These are phyloP conservation scores for Tyto alba DNA, from an alignment of 2,113 vertebrate genomes.

Conservation along the genomic window DNA sequence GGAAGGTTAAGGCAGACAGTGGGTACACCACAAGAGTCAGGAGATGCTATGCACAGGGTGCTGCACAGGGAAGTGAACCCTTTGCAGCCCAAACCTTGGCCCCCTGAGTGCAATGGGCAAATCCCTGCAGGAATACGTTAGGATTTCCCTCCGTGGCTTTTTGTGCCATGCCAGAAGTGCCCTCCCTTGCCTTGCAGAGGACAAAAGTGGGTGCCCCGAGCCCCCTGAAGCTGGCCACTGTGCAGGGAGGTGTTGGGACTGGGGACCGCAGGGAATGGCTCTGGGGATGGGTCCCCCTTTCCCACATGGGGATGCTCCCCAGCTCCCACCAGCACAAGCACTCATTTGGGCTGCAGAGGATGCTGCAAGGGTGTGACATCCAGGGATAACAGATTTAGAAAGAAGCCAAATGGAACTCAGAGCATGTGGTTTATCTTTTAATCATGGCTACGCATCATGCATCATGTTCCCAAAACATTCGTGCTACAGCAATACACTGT, in stretches of 20 bases:
- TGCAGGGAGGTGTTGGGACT: rapidly evolving
- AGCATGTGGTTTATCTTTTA: background rate
- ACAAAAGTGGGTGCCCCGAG: background rate
- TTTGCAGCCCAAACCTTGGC: background rate
- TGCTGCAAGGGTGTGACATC: background rate
- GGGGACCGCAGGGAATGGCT: rapidly evolving
- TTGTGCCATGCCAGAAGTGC: background rate
- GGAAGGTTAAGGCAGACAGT: background rate
- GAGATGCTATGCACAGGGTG: background rate
- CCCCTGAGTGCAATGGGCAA: background rate
- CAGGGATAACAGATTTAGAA: background rate
- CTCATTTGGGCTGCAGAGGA: background rate
- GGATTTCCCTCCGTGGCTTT: background rate
- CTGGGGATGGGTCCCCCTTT: background rate
- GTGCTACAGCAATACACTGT: background rate
- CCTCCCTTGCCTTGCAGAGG: background rate
- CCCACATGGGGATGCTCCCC: rapidly evolving
- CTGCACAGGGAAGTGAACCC: background rate
- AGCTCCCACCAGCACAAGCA: background rate
- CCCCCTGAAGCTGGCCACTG: background rate
- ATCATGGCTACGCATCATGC: background rate
- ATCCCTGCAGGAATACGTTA: background rate
- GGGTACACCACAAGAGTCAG: background rate
- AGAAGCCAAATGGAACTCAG: background rate
- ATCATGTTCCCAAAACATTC: background rate